Base-by-base conservation (phyloP, 2,888 invertebrate species). In the Leptopterna dolabrata region DNA sequence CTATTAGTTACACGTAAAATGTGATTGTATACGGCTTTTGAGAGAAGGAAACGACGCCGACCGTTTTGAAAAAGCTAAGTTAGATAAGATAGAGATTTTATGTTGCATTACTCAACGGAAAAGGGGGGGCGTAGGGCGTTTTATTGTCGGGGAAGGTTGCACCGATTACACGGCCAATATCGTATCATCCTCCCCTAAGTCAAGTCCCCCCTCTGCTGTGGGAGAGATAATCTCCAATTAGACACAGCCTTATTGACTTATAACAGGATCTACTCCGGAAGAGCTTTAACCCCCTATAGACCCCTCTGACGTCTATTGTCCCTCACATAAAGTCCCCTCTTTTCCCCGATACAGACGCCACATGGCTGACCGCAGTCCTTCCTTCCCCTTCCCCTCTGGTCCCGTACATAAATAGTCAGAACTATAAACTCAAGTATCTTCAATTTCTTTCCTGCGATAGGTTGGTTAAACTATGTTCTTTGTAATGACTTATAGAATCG, bases 191-290 rank as follows among this genome's bases (percentile, higher is more conserved):
- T 86, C 76, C 78, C 76, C 86, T 78, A 76, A 83, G 83, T 86
- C 51, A 86, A 36, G 7, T n/a, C n/a, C 73, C 83, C 78, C 24
- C 55, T 51, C 55, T 30, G 19, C 51, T 55, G 19, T 19, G 51
- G 41, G 86, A 63, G 83, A 85, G 76, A 76, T 86, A 86, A 86
- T 86, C 86, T 76, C 76, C 86, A 86, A 86, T 86, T 86, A 86
- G 86, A 86, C 86, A 86, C 86, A 86, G 86, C 86, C 76, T 86
- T 86, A 86, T 86, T 86, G 86, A 86, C 86, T 86, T 86, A 86
- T 86, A 86, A 86, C 86, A 86, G 86, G 86, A 86, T 86, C 76
- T 86, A 86, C 86, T 76, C 63, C 55, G 55, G 86, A 76, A 83
- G 83, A 63, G 63, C 63, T 63, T 63, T 27, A 63, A 63, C 63